Percentiles rank a stretch among this genome's conserved stretches.
Conservation (phyloP, 1,140 invertebrate species). For the Odontomachus brunneus region DNA sequence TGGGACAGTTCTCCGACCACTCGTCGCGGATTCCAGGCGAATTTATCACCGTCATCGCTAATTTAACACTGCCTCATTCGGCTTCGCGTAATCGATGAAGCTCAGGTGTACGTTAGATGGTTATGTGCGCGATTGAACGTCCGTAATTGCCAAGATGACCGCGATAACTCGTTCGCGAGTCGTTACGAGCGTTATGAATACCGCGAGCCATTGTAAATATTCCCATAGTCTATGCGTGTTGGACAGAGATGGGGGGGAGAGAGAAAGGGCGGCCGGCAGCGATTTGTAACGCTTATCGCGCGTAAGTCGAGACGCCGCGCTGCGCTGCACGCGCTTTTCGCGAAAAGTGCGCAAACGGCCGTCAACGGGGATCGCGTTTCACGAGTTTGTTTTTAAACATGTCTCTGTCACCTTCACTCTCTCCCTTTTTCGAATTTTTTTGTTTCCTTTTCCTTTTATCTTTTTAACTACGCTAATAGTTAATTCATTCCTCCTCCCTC, state of each 20-base stretch:
- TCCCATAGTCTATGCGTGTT: conserved; percentile 2
- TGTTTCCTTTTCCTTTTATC: too few relatives aligned
- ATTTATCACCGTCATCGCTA: conserved; percentile 4
- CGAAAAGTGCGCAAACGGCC: conserved; percentile 12
- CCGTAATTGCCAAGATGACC: conserved; percentile 55
- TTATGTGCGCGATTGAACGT: conserved; percentile 37
- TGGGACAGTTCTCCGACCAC: neutral
- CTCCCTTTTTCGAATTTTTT: too few relatives aligned
- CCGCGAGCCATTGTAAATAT: conserved; percentile 53
- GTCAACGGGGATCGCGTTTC: neutral
- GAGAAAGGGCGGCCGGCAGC: conserved; percentile 13
- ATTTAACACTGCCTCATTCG: conserved; percentile 34
- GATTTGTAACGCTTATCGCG: conserved; percentile 51
- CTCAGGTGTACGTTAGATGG: conserved; percentile 39
- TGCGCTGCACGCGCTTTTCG: conserved; percentile 5
- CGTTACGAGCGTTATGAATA: conserved; percentile 51
- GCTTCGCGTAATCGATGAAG: conserved; percentile 35
- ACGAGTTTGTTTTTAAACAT: conserved; percentile 7
- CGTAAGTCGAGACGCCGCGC: conserved; percentile 25
- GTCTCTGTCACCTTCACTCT: too few relatives aligned
- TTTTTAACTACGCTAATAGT: too few relatives aligned
- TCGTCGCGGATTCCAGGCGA: neutral
- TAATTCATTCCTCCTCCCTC: too few relatives aligned
- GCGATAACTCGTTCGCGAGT: conserved; percentile 44
- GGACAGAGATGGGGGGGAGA: too few relatives aligned